A percentile compares a stretch with the other conserved stretches of the same genome.
These are phyloP conservation scores for Sialis lutaria DNA, from an alignment of 2,888 invertebrate genomes.

Conservation along the genomic window DNA sequence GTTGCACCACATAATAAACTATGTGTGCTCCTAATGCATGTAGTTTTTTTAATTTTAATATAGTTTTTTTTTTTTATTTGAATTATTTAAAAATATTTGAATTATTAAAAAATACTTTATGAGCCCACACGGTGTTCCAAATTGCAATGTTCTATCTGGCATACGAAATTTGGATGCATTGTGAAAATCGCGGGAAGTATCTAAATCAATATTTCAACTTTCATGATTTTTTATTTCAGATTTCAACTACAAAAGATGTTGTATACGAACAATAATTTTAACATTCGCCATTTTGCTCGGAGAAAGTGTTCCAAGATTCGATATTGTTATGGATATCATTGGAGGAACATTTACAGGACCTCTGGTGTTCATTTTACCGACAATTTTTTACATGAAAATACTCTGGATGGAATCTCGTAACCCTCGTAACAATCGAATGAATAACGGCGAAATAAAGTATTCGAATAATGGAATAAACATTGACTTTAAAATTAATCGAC, in stretches of 20 bases:
- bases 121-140: too few species aligned
- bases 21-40: too few species aligned
- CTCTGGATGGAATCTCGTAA: conserved; percentile 29
- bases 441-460: conserved; percentile 12
- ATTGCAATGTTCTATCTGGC: too few species aligned
- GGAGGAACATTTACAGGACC: conserved; percentile 74
- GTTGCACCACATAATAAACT: too few species aligned
- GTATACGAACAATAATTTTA: conserved; percentile 51
- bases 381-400: conserved; percentile 60
- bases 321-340: conserved; percentile 69
- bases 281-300: conserved; percentile 56
- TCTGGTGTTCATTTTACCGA: conserved; percentile 68
- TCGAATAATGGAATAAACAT: conserved; percentile 10
- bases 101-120: too few species aligned
- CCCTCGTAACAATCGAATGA: conserved; percentile 2
- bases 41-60: too few species aligned
- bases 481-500: conserved; percentile 5
- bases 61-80: too few species aligned
- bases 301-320: conserved; percentile 70
- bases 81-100: too few species aligned
- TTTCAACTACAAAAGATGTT: conserved; percentile 55
- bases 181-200: background rate
- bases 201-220: background rate
- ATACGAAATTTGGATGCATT: too few species aligned
- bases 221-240: conserved; percentile 32